A percentile compares a stretch with the other conserved stretches of the same genome.
Conservation (phyloP, 2,113 vertebrate species). For the Protobothrops mucrosquamatus region DNA sequence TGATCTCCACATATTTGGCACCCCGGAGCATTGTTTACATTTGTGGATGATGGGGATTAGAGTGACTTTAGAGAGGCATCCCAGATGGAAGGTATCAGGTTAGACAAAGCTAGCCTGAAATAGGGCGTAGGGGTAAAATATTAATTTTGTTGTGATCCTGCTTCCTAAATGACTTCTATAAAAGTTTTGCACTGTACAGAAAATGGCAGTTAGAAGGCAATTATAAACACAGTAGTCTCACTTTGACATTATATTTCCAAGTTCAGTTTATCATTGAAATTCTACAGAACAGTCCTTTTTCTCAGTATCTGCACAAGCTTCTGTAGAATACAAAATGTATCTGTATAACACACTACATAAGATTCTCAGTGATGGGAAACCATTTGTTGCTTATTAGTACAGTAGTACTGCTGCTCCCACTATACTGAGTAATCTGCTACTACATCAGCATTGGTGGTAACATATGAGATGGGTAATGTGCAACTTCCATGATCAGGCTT, state of each 20-base stretch:
- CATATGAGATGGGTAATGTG: background rate
- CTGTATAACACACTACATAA: background rate
- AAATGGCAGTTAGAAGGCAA: background rate
- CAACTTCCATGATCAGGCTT: background rate
- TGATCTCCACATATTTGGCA: background rate
- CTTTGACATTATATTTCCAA: no score
- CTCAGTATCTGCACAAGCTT: background rate
- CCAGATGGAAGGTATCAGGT: background rate
- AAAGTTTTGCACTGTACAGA: background rate
- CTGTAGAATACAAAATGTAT: background rate
- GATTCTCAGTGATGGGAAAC: background rate
- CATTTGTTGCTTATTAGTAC: background rate
- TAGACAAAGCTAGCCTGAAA: background rate
- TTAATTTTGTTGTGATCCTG: background rate
- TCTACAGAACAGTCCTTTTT: background rate
- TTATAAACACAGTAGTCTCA: background rate
- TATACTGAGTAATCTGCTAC: background rate
- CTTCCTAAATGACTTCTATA: background rate
- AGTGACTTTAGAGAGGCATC: background rate
- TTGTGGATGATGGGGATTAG: background rate
- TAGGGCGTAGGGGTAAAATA: background rate
- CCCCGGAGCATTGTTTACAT: background rate
- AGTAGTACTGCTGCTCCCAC: background rate
- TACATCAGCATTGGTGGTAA: background rate
- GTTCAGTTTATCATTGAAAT: background rate